Conservation (phyloP, 2,113 vertebrate genomes). For the Edolisoma coerulescens region DNA sequence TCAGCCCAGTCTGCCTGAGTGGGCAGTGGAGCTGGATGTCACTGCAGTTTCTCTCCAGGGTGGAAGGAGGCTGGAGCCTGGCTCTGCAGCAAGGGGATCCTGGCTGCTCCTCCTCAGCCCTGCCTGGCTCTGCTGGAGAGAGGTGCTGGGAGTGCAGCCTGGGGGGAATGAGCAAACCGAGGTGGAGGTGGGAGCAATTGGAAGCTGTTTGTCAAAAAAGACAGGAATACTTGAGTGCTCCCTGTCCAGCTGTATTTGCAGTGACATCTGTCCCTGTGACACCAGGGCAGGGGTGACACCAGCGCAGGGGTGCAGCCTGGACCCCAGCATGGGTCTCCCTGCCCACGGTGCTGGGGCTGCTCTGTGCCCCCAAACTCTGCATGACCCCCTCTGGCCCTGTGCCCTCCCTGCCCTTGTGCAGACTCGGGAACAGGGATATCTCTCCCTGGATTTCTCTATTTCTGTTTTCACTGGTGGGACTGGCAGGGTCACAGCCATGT, state of each 20-base stretch:
- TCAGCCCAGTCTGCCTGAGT: not conserved
- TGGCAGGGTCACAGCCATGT: not conserved
- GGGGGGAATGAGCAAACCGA: not conserved
- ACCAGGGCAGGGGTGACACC: not conserved
- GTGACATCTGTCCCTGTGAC: not conserved
- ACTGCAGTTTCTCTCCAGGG: not conserved
- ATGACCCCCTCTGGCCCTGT: not conserved
- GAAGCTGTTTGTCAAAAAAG: not conserved
- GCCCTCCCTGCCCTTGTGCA: not conserved
- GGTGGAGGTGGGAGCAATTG: not conserved
- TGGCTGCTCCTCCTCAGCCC: not conserved
- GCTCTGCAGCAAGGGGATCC: not conserved
- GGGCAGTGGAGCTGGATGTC: not conserved
- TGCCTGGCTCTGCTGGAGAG: not conserved
- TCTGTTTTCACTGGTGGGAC: not conserved
- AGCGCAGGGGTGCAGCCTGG: not conserved
- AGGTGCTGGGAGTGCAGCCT: not conserved
- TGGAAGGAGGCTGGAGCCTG: not conserved
- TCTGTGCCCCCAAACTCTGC: not conserved
- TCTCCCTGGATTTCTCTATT: not conserved
- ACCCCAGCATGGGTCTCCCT: rapidly evolving
- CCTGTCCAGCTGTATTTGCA: not conserved
- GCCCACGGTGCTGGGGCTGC: not conserved
- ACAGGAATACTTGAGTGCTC: rapidly evolving
- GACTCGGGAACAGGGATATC: rapidly evolving